phyloP scores from a whole-genome alignment of 2,888 invertebrate genomes.

The Achlya flavicornis region DNA sequence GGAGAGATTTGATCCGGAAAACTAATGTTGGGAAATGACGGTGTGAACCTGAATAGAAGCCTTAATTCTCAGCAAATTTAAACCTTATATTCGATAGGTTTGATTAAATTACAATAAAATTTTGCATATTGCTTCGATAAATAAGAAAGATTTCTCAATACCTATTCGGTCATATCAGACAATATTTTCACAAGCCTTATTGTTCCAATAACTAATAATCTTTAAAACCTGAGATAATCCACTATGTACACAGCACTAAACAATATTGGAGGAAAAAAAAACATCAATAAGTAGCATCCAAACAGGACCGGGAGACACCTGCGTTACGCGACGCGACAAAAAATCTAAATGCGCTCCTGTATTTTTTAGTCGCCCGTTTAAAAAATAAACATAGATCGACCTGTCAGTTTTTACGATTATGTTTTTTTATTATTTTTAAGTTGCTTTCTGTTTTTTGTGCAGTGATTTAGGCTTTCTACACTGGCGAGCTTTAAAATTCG shows the following conservation, averaged over 20 bases:
- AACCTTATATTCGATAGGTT: neutral
- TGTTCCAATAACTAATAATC: no score
- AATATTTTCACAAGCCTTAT: no score
- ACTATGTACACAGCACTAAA: conserved; percentile 37
- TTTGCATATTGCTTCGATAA: no score
- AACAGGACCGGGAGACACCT: conserved; percentile 64
- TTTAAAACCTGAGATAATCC: conserved; percentile 11
- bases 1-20: conserved; percentile 13
- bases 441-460: conserved; percentile 13
- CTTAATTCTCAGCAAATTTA: neutral
- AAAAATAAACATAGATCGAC: conserved; percentile 50
- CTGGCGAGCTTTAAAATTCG: neutral
- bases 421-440: conserved; percentile 16
- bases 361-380: conserved; percentile 43
- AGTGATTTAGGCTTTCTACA: conserved; percentile 15
- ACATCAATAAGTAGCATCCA: conserved; percentile 38
- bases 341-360: conserved; percentile 45
- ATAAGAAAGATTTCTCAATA: no score
- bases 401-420: conserved; percentile 29
- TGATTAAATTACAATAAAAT: neutral
- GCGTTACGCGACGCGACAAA: conserved; percentile 69
- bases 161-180: no score
- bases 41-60: neutral
- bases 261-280: conserved; percentile 42
- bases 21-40: conserved; percentile 12